Evolutionary conservation across 1,140 invertebrate genomes (phyloP), one percentile per base, ranked within the genome.

Genomic region (Calliphora vicina): DNA sequence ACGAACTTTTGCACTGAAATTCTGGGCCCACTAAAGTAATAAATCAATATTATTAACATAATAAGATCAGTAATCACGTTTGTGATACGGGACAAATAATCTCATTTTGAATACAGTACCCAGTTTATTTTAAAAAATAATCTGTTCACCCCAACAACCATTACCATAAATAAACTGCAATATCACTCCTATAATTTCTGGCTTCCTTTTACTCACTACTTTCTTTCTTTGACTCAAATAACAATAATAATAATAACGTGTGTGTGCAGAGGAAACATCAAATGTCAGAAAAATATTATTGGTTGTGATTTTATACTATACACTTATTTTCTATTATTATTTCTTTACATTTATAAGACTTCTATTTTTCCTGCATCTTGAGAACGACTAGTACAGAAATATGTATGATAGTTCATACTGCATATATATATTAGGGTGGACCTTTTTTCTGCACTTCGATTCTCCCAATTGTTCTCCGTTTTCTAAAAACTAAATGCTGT

Each of bases 201-300:
- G 45, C 45, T 57, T 57, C 45, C 45, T 57, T 57, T n/a, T n/a
- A 17, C 17, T 15, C 17, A 57, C 45, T 57, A 10, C 45, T 17
- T 57, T 57, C 12, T 13, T 17, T 1, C 45, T 17, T 15, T 5
- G 15, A 50, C 17, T 15, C 10, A 15, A 50, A 50, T 50, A 50
- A 57, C 45, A 57, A 57, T 15, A 57, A 5, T n/a, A 57, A 5
- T n/a, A 57, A 57, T 57, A 57, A 57, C 13, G 13, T 57, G 13
- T 57, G 45, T 57, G 45, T 57, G 1, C 26, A 74, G 26, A 15
- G 29, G 72, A 74, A 29, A 74, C 72, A 74, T 74, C 72, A 74
- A 74, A 74, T 74, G 72, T 74, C 72, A 29, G 72, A 74, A 74
- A 74, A 74, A 74, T 74, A 35, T 74, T 74, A 74, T 74, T 74